These are phyloP conservation scores for Phytoseiulus persimilis DNA, from an alignment of 2,888 invertebrate genomes.

Conservation along the genomic window DNA sequence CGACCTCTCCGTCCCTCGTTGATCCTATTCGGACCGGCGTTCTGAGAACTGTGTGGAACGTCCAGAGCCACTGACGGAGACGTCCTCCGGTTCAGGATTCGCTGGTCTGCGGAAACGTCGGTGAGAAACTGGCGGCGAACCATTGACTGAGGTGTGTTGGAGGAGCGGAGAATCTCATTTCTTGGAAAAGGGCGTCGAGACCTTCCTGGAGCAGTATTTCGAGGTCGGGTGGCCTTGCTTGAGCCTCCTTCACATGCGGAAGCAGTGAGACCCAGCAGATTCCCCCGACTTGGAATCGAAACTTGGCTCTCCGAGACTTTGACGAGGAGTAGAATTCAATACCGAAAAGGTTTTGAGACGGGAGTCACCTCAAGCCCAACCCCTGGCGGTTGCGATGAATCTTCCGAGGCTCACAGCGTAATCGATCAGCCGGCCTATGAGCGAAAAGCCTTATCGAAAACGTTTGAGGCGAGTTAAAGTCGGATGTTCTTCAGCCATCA, in stretches of 20 bases:
- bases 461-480: not conserved
- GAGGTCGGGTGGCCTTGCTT: too few relatives aligned
- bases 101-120: too few relatives aligned
- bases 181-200: too few relatives aligned
- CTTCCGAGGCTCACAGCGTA: not conserved
- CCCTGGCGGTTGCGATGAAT: not conserved
- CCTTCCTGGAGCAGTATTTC: too few relatives aligned
- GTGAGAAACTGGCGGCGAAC: too few relatives aligned
- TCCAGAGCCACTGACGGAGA: not conserved
- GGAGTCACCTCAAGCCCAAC: not conserved
- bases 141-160: too few relatives aligned
- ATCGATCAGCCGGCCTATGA: not conserved
- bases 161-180: too few relatives aligned
- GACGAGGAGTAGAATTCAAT: not conserved
- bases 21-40: not conserved
- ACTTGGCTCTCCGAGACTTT: not conserved
- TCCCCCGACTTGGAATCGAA: not conserved
- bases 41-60: not conserved
- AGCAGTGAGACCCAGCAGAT: not conserved
- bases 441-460: not conserved
- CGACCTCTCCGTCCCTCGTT: not conserved
- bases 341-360: not conserved
- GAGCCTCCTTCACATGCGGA: too few relatives aligned
- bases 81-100: not conserved
- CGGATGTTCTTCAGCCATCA: not conserved